A percentile compares a stretch with the other conserved stretches of the same genome.
Conservation (phyloP, 2,888 invertebrate genomes). For the Hirtodrosophila trivittata region DNA sequence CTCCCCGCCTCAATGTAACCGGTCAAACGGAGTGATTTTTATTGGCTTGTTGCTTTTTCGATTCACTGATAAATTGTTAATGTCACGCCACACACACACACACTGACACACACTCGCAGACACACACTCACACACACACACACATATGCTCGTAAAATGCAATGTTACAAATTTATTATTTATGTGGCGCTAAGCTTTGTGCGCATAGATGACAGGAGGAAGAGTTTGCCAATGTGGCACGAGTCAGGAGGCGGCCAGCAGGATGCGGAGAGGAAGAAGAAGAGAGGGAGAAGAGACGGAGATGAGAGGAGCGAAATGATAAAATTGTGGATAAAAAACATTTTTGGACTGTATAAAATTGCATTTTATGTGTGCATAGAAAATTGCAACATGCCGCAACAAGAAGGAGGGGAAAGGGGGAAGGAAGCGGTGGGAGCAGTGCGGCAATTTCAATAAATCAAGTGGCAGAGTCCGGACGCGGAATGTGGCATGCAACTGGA, state of each 20-base stretch:
- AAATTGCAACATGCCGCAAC: constrained; percentile 37
- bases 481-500: neutral
- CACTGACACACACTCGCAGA: constrained; percentile 22
- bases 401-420: neutral
- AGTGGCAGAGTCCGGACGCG: constrained; percentile 1
- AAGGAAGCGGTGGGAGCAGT: neutral
- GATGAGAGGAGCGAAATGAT: constrained; percentile 30
- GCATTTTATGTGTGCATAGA: constrained; percentile 49
- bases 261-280: no score
- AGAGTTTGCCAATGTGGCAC: neutral
- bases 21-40: constrained; percentile 79
- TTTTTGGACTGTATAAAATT: constrained; percentile 49
- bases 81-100: constrained; percentile 57
- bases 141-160: constrained; percentile 60
- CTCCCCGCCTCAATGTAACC: constrained; percentile 57
- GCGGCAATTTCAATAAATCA: constrained; percentile 47
- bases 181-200: constrained; percentile 76
- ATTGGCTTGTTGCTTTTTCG: constrained; percentile 77
- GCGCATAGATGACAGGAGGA: constrained; percentile 24
- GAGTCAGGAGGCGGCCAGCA: neutral
- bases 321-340: constrained; percentile 42
- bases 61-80: constrained; percentile 77
- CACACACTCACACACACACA: constrained; percentile 18
- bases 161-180: constrained; percentile 76
- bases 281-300: neutral